Base-by-base conservation (phyloP, 2,888 invertebrate species). In the Eretmocerus hayati region DNA sequence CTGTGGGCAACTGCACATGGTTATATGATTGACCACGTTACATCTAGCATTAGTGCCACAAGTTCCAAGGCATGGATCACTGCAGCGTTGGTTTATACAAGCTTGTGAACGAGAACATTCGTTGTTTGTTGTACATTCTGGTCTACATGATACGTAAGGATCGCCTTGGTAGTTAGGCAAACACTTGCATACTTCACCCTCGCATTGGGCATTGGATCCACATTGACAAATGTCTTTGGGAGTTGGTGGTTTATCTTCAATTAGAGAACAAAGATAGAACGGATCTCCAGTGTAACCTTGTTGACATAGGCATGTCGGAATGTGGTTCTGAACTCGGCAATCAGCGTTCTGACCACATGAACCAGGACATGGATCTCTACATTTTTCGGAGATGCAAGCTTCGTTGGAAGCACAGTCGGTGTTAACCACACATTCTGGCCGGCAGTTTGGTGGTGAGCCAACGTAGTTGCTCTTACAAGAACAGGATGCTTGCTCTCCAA, bases 11-110 rank as follows among this genome's bases (percentile, higher is more conserved):
- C 81, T 79, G 65, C 87, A 87, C 62, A 84, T 82, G 1, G 86
- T 85, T 50, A 85, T 80, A 59, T 87, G 87, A 59, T 84, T 82
- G 48, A 83, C 78, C 38, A 87, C 85, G 66, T 82, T 79, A 64
- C 87, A 87, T 57, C 78, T 74, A 21, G 87, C 84, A 54, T 82
- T 81, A 18, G 79, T 74, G 5, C 86, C 87, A 64, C 87, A 87
- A 11, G 84, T 83, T 51, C 85, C 85, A 37, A 81, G 80, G 58
- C 87, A 87, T 26, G 86, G 86, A 65, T 87, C 83, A 32, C 78
- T 76, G 61, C 87, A 87, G 62, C 80, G 80, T 50, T 81, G 80
- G 59, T 84, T 83, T 54, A 84, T 78, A 58, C 87, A 87, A 15
- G 85, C 81, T 59, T 81, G 74, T 58, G 79, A 77, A 36, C 82